Conservation (phyloP, 2,888 invertebrate species). For the Azorinus chamasolen region DNA sequence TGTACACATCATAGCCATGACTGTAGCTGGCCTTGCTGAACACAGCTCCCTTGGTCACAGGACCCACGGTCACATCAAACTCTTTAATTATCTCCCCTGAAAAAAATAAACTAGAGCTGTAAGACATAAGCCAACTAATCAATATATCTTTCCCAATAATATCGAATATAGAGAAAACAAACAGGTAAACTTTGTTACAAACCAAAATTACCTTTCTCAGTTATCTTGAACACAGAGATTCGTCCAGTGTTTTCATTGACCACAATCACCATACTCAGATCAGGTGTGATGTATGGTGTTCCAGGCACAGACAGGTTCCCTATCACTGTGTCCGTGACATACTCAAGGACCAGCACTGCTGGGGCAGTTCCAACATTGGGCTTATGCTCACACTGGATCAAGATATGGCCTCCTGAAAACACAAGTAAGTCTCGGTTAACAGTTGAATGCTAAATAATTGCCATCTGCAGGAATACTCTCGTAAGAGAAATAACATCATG, state of each 20-base stretch:
- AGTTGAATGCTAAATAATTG: too few species aligned
- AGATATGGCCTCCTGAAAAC: slow-evolving; percentile 90
- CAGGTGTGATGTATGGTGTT: slow-evolving; percentile 90
- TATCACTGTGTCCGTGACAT: slow-evolving; percentile 89
- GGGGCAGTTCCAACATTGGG: slow-evolving; percentile 87
- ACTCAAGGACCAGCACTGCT: slow-evolving; percentile 89
- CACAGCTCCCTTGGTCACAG: slow-evolving; percentile 91
- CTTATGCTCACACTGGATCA: slow-evolving; percentile 89
- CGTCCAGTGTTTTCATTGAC: slow-evolving; percentile 88
- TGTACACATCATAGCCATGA: slow-evolving; percentile 92
- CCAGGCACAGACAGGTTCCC: slow-evolving; percentile 73
- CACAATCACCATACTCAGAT: slow-evolving; percentile 91
- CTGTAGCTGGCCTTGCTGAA: slow-evolving; percentile 91
- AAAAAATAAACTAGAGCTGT: too few species aligned
- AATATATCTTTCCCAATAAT: too few species aligned
- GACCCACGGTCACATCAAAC: slow-evolving; percentile 92
- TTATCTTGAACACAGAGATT: slow-evolving; percentile 89
- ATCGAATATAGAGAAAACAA: too few species aligned
- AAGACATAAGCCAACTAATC: too few species aligned
- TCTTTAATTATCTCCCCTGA: slow-evolving; percentile 89
- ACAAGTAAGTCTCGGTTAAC: too few species aligned
- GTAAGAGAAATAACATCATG: too few species aligned
- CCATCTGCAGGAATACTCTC: too few species aligned
- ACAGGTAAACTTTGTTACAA: too few species aligned
- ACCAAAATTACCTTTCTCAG: slow-evolving; percentile 88